Conservation (phyloP, 2,113 vertebrate genomes). For the Oreochromis spilurus region DNA sequence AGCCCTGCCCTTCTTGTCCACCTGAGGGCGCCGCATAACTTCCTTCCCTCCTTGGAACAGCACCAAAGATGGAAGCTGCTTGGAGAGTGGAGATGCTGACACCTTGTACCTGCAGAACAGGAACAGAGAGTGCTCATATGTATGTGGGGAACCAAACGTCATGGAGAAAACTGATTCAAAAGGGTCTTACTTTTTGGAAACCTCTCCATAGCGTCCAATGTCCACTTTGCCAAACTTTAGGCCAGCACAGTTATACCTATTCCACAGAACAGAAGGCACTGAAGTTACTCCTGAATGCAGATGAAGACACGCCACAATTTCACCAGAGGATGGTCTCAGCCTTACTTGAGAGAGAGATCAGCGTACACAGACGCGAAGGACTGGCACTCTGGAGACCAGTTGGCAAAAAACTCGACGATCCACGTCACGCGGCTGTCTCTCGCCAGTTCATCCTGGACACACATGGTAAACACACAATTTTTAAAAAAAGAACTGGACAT, state of each 20-base stretch:
- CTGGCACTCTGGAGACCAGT: conserved; percentile 95
- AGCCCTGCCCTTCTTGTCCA: conserved; percentile 91
- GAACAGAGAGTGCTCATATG: not conserved
- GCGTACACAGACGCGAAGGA: conserved; percentile 93
- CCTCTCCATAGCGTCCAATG: conserved; percentile 87
- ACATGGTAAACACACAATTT: not conserved
- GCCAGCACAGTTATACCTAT: conserved; percentile 87
- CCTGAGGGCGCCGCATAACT: conserved; percentile 86
- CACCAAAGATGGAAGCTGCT: conserved; percentile 92
- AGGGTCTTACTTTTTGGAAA: conserved; percentile 80
- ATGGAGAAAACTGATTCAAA: not conserved
- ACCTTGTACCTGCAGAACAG: conserved; percentile 82
- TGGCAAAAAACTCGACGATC: conserved; percentile 94
- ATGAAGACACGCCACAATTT: accelerated
- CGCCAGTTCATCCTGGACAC: conserved; percentile 86
- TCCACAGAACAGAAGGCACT: not conserved
- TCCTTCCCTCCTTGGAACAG: conserved; percentile 90
- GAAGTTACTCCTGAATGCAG: no score
- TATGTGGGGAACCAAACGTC: not conserved
- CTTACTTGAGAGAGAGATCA: conserved; percentile 92
- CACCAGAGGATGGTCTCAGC: accelerated
- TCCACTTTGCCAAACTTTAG: conserved; percentile 95
- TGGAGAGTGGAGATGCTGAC: conserved; percentile 88
- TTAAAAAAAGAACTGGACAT: not conserved
- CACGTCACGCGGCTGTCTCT: conserved; percentile 83